phyloP scores from a whole-genome alignment of 2,888 invertebrate species.

The Eucera pruinosa region DNA sequence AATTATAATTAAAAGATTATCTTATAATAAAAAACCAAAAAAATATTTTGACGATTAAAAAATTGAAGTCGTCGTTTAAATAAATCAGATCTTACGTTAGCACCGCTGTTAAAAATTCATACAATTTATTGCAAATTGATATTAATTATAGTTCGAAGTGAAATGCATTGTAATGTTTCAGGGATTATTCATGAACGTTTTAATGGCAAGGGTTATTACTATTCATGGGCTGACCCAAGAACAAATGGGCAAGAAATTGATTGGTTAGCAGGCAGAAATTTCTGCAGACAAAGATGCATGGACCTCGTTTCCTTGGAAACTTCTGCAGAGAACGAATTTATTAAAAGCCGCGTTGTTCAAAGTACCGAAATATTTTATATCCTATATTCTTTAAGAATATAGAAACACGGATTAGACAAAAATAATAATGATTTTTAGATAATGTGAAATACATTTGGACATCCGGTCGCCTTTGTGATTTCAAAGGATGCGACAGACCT shows the following conservation, averaged over 20 bases:
- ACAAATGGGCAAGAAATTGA: slow-evolving; percentile 91
- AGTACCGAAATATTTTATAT: slow-evolving; percentile 84
- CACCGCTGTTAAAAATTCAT: not conserved
- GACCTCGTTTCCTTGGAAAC: slow-evolving; percentile 94
- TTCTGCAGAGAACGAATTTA: slow-evolving; percentile 94
- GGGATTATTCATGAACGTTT: slow-evolving; percentile 84
- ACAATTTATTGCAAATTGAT: slow-evolving; percentile 6
- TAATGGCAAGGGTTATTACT: slow-evolving; percentile 91
- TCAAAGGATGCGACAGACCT: slow-evolving; percentile 94
- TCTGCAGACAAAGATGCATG: slow-evolving; percentile 95
- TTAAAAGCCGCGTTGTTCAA: slow-evolving; percentile 92
- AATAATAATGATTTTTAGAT: slow-evolving; percentile 73
- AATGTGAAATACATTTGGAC: slow-evolving; percentile 96
- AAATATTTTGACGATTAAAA: not conserved
- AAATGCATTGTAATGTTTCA: slow-evolving; percentile 65
- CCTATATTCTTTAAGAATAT: not conserved
- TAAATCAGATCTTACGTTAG: not conserved
- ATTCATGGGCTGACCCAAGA: slow-evolving; percentile 93
- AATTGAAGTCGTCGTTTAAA: not conserved
- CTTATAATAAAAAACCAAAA: too few species aligned
- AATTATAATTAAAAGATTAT: too few species aligned
- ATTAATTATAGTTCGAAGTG: not conserved
- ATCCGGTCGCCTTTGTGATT: slow-evolving; percentile 94
- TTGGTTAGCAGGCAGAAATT: slow-evolving; percentile 94
- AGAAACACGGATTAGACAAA: not conserved